Conservation (phyloP, 2,797 vertebrate species). For the Phoebastria nigripes region DNA sequence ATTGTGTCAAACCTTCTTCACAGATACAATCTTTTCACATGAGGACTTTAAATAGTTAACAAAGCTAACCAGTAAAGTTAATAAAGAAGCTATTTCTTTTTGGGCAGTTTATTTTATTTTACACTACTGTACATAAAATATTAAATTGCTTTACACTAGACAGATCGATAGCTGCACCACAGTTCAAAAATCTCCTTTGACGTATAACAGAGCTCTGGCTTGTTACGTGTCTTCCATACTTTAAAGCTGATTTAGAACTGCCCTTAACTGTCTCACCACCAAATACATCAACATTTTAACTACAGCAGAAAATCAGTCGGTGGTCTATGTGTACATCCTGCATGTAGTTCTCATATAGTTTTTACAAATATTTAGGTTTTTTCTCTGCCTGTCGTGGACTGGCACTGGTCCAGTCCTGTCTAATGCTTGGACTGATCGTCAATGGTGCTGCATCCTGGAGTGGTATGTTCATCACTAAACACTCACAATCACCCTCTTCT, state of each 20-base stretch:
- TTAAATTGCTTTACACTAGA: background rate
- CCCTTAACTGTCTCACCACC: background rate
- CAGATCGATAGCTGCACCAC: fast-evolving
- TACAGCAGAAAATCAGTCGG: background rate
- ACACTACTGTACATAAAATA: background rate
- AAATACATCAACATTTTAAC: background rate
- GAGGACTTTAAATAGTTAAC: background rate
- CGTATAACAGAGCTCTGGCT: background rate
- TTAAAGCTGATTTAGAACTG: background rate
- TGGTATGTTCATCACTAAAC: background rate
- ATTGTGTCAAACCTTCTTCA: background rate
- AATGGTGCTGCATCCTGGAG: background rate
- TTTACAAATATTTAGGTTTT: background rate
- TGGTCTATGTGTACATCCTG: background rate
- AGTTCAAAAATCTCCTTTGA: background rate
- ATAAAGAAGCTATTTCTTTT: background rate
- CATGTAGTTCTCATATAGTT: background rate
- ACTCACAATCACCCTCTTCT: background rate
- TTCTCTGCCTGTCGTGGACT: background rate
- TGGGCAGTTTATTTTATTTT: background rate
- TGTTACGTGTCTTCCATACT: background rate
- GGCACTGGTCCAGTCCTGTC: background rate
- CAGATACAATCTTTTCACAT: background rate
- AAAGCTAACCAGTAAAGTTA: background rate
- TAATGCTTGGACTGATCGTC: background rate